Evolutionary conservation across 2,888 invertebrate species (phyloP), one percentile per base, ranked within the genome.

Genomic region (Camptogramma bilineatum): DNA sequence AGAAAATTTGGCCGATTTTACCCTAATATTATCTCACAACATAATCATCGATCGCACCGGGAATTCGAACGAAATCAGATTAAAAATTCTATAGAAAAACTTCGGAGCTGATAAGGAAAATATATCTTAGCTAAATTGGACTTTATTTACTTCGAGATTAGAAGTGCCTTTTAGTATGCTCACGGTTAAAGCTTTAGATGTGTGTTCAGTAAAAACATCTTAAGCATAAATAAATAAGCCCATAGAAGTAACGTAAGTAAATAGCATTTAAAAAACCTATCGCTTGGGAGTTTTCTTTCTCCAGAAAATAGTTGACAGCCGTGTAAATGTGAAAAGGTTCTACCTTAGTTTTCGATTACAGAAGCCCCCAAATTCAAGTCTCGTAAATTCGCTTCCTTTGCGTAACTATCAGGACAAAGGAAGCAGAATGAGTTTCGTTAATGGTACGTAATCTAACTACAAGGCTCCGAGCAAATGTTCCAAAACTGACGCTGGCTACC

Each of bases 361-460:
- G 34, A 9, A 31, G 18, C 31, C 31, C 34, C 19, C 18, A 48
- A 48, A 60, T 60, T 52, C 47, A 52, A 60, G 47, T 47, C 52
- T 59, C 47, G 28, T 53, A 60, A 52, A 52, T 44, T 58, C 39
- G 55, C 2, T 50, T 47, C 50, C 57, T 62, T 65, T 69, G 31
- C 54, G 47, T 59, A 64, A 56, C 52, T 61, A 53, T 64, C 24
- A 58, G 50, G 52, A 62, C 52, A 66, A 57, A 54, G 62, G 62
- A 59, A 28, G 56, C 58, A 44, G 62, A 70, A 66, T 65, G 70
- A 72, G 65, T 67, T 72, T 47, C 76, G 78, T 74, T 77, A 80
- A 79, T 53, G 62, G 59, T 71, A 61, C 70, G 66, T 62, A 71
- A 77, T 73, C 72, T 69, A 71, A 60, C 59, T 67, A 64, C 52